Evolutionary conservation across 2,888 invertebrate species (phyloP).

Genomic region (Neoitamus cyanurus): DNA sequence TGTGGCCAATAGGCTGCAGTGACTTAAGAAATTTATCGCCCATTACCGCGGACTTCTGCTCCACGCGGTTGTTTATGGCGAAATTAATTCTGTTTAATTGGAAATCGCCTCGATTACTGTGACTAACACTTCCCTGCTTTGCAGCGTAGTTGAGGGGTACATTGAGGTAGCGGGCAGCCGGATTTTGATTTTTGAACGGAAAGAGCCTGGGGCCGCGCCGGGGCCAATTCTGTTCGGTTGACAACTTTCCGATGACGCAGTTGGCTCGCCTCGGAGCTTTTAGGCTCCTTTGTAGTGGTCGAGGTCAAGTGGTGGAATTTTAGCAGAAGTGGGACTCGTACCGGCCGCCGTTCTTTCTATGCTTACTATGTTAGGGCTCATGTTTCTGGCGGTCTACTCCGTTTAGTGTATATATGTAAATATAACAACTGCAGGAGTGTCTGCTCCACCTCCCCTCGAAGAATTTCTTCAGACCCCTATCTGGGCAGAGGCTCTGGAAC

Average conservation of each 20-base stretch:
- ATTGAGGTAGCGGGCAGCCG: background rate
- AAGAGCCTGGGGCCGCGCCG: background rate
- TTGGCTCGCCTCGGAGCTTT: background rate
- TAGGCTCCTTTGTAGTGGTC: conserved; percentile 33
- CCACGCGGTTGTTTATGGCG: background rate
- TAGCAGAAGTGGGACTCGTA: background rate
- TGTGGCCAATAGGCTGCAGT: background rate
- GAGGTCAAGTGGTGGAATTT: conserved; percentile 21
- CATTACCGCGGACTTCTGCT: background rate
- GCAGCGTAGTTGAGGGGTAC: background rate
- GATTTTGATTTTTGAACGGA: background rate
- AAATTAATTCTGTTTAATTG: background rate
- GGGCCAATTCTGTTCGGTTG: background rate
- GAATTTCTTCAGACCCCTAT: background rate
- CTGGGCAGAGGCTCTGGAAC: background rate
- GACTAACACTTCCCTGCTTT: background rate
- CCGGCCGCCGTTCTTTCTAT: background rate
- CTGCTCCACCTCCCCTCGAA: background rate
- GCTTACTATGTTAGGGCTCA: background rate
- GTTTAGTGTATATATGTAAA: background rate
- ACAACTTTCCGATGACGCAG: conserved; percentile 26
- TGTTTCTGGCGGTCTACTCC: background rate
- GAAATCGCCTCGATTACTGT: background rate
- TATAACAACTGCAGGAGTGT: background rate
- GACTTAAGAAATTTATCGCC: background rate